Base-by-base conservation (phyloP, 2,113 vertebrate genomes). In the western clawed frog (Xenopus tropicalis) region DNA sequence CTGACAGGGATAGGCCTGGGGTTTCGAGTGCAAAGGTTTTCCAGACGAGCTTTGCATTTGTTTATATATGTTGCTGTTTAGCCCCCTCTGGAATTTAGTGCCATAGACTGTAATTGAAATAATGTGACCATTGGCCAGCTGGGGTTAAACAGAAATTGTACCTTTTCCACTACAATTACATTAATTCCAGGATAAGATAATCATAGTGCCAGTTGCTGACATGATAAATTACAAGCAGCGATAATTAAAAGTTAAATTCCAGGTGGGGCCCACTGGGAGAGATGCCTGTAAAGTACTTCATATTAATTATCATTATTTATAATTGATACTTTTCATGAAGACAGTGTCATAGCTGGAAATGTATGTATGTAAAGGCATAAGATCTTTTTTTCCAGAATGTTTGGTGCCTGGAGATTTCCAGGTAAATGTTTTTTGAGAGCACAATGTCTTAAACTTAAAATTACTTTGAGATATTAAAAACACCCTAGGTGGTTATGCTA, bases 161-260 rank as follows among this genome's bases (percentile, higher is more conserved):
- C 1, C 14, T 54, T 54, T 17, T 54, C 19, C 23, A 51, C 63
- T 67, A 20, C 25, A 74, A 74, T 74, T 22, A 25, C 9, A 22
- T 17, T 74, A 68, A 67, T 68, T 17, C 13, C n/a, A 66, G 71
- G 17, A 13, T 44, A 19, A 6, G 29, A 48, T 74, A 74, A 74
- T 74, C 44, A 74, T 19, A 74, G 20, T 12, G 54, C 61, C 24
- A 8, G n/a, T 21, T 1, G 21, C 16, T 46, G 71, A 73, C 23
- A 51, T 59, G 57, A 44, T 23, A 12, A 19, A 0, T 13, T 13
- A 59, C 23, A 48, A 25, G 22, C 16, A 25, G 11, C 2, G 14
- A 37, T 74, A 74, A 74, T 74, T 68, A 68, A 51, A 51, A 54
- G 14, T 17, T 3, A 54, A 5, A n/a, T n/a, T n/a, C 9, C 19